Base-by-base conservation (phyloP, 2,113 vertebrate genomes). In the Dasypus novemcinctus region DNA sequence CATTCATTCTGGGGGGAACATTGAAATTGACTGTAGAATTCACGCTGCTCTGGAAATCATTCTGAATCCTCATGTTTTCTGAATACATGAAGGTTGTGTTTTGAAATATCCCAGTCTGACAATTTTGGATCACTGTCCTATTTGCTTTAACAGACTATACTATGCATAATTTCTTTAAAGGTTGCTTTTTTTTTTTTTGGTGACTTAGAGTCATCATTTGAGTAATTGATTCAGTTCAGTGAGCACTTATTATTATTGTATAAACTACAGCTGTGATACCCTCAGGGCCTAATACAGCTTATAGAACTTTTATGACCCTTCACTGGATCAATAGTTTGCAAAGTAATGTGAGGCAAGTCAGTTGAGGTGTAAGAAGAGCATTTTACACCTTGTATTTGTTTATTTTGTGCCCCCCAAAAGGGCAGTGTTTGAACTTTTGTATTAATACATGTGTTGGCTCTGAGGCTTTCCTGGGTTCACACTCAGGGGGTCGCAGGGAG, bases 41-140 rank as follows among this genome's bases (percentile, higher is more conserved):
- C 75, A 33, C 87, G 18, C 5, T 78, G 75, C 69, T 76, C 15
- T 91, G 33, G 36, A 80, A 57, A 64, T 89, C 27, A 74, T 93
- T 95, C 33, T 91, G 21, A 96, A 93, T 86, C 80, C 49, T 13
- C 90, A 29, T 43, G 43, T 63, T 91, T 94, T 95, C 38, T 94
- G 38, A 72, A 36, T 61, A 68, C 27, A 38, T 72, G 49, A 69
- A 82, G 41, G 38, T 81, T 96, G 14, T 84, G 69, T 85, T 93
- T 95, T 93, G 74, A 94, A 90, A 61, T 81, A 86, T 27, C 15
- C 5, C 15, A 52, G 0, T 29, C 2, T 85, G 18, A 89, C 25
- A 68, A 0, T 75, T 87, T 96, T 83, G 64, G 71, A 52, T 87
- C 92, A 17, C 31, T 91, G 5, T 63, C 63, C 14, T 92, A 7